Evolutionary conservation across 2,113 vertebrate species (phyloP).

Genomic region (Prochilodus magdalenae): DNA sequence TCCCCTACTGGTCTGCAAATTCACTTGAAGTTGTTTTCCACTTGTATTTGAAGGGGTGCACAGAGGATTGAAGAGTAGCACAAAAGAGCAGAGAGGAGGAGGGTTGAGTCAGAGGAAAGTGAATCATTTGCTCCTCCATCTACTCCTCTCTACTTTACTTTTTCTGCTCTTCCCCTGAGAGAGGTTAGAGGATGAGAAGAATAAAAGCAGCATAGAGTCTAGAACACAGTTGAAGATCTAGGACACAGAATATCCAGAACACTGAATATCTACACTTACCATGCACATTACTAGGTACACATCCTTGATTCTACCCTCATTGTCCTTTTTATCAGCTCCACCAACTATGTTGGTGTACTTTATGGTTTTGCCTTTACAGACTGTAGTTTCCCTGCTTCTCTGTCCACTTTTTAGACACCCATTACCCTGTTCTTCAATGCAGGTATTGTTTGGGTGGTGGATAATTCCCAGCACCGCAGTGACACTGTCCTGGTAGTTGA

Average conservation of each 20-base stretch:
- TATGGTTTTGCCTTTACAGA: too few species aligned
- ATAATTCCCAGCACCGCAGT: too few species aligned
- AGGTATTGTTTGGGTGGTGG: too few species aligned
- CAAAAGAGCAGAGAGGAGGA: slow-evolving; percentile 52
- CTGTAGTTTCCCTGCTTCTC: too few species aligned
- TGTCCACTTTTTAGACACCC: too few species aligned
- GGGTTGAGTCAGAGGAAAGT: slow-evolving; percentile 61
- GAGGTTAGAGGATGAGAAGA: slow-evolving; percentile 17
- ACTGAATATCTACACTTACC: not conserved
- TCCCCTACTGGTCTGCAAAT: slow-evolving; percentile 17
- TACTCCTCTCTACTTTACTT: not conserved
- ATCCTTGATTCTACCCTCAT: too few species aligned
- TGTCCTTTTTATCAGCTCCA: too few species aligned
- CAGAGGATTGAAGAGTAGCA: slow-evolving; percentile 63
- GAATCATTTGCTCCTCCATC: not conserved
- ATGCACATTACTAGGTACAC: too few species aligned
- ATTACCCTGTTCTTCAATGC: too few species aligned
- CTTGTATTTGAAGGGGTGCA: slow-evolving; percentile 46
- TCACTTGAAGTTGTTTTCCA: slow-evolving; percentile 33
- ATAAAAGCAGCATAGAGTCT: not conserved
- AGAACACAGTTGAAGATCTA: not conserved
- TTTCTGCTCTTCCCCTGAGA: slow-evolving; percentile 17
- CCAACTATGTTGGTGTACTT: too few species aligned
- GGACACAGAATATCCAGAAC: not conserved
- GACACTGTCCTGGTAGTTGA: too few species aligned